These are phyloP conservation scores for Craseonycteris thonglongyai DNA, from an alignment of 2,113 vertebrate genomes.

Conservation along the genomic window DNA sequence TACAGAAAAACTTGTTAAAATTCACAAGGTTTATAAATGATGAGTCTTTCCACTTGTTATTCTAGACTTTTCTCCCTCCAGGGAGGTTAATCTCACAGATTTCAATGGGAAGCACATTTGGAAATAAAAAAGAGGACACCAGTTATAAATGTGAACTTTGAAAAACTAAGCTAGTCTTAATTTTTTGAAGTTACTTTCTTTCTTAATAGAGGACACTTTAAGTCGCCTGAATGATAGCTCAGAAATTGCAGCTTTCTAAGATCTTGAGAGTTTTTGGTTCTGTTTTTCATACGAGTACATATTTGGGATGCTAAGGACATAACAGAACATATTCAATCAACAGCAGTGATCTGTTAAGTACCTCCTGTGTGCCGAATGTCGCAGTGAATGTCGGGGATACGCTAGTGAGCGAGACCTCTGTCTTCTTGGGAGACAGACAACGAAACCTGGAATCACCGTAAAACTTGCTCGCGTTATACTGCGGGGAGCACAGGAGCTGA, in stretches of 20 bases:
- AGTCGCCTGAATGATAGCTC: not conserved
- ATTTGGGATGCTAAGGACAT: not conserved
- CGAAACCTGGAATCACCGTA: fast-evolving
- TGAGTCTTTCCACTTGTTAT: constrained; percentile 4
- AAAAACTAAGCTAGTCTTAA: not conserved
- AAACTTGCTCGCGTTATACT: fast-evolving
- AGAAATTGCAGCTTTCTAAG: not conserved
- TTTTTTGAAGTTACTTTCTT: not conserved
- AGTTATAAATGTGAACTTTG: not conserved
- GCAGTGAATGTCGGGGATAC: not conserved
- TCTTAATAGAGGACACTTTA: not conserved
- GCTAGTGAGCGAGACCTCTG: not conserved
- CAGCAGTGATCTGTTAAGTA: not conserved
- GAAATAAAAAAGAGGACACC: not conserved
- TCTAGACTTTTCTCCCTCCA: not conserved
- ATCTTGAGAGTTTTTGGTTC: not conserved
- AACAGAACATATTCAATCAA: not conserved
- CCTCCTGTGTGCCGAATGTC: not conserved
- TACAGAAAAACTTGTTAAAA: not conserved
- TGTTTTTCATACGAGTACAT: not conserved
- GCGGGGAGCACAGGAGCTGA: fast-evolving
- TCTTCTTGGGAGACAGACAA: not conserved
- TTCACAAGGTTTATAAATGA: not conserved
- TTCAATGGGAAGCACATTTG: constrained; percentile 13
- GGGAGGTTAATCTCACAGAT: constrained; percentile 8